Evolutionary conservation across 2,113 vertebrate species (phyloP), one percentile per base, ranked within the genome.

Genomic region (Chrysemys picta): DNA sequence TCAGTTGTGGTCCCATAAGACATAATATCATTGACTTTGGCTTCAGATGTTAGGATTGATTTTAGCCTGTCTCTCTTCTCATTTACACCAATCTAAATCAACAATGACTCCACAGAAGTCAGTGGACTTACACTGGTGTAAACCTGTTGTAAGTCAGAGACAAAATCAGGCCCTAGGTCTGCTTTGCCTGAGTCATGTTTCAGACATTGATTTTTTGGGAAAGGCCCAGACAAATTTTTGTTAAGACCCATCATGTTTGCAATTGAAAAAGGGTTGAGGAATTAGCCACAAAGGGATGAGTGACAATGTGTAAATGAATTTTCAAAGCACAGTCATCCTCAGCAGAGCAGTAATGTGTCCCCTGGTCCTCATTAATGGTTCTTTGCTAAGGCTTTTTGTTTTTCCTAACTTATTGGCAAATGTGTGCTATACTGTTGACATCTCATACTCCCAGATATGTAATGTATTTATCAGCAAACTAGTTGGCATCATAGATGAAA

Each of bases 301-400:
- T 97, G 97, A 97, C 97, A 97, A 91, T 96, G 96, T 97, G 97
- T 89, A 97, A 97, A 97, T 95, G 93, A 62, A 84, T 97, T 93
- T 97, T 91, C 91, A 96, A 97, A 97, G 95, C 95, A 97, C 95
- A 97, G 95, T 95, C 87, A 91, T 97, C 54, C 96, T 96, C 97
- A 87, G 92, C 57, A 95, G 97, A 97, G 82, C 95, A 95, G 94
- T 97, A 96, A 97, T 92, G 95, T 90, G 93, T 97, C 96, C 96
- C 96, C 93, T 91, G 96, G 92, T 95, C 95, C 96, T 97, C 96
- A 95, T 97, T 96, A 96, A 95, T 82, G 59, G 93, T 94, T 97
- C 95, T 97, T 97, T 97, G 96, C 95, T 96, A 92, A 93, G 93
- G 96, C 92, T 97, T 97, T 97, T 96, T 96, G 89, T 95, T 95